Percentiles rank a stretch among this genome's conserved stretches.
phyloP scores from a whole-genome alignment of 2,888 invertebrate species.

The Platynereis dumerilii region DNA sequence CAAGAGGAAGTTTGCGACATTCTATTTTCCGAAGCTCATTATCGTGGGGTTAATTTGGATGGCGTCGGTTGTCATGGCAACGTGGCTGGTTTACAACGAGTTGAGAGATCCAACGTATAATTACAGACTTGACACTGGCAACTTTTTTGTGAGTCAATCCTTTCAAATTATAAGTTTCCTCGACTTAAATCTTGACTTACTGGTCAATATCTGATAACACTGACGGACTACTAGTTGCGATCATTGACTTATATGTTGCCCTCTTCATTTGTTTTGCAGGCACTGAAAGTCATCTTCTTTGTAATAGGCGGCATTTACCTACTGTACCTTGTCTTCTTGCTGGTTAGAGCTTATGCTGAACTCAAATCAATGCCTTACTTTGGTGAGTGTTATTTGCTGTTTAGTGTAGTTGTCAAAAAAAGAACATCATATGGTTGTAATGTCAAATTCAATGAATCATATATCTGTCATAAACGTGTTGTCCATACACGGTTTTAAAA shows the following conservation, averaged over 20 bases:
- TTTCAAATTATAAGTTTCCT: too few relatives aligned
- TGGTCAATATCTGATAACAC: too few relatives aligned
- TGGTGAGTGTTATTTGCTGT: slow-evolving; percentile 71
- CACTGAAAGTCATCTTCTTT: slow-evolving; percentile 89
- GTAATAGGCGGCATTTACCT: slow-evolving; percentile 83
- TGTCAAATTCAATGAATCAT: too few relatives aligned
- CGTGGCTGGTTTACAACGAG: slow-evolving; percentile 90
- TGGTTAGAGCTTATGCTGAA: slow-evolving; percentile 91
- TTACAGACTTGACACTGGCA: slow-evolving; percentile 78
- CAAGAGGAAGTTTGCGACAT: slow-evolving; percentile 81
- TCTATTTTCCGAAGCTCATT: slow-evolving; percentile 88
- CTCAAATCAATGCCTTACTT: slow-evolving; percentile 96
- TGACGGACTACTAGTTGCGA: too few relatives aligned
- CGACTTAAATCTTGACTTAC: too few relatives aligned
- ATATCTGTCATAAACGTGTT: too few relatives aligned
- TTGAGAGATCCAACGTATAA: slow-evolving; percentile 91
- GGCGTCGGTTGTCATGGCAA: slow-evolving; percentile 82
- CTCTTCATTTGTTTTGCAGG: too few relatives aligned
- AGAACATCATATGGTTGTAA: too few relatives aligned
- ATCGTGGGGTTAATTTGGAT: slow-evolving; percentile 87
- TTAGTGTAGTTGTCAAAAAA: too few relatives aligned
- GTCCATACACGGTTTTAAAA: too few relatives aligned
- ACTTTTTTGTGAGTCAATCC: slow-evolving; percentile 50
- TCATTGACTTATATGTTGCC: too few relatives aligned
- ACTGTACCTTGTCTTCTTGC: slow-evolving; percentile 81